These are phyloP conservation scores for Lepidurus arcticus DNA, from an alignment of 1,140 invertebrate species.

Conservation along the genomic window DNA sequence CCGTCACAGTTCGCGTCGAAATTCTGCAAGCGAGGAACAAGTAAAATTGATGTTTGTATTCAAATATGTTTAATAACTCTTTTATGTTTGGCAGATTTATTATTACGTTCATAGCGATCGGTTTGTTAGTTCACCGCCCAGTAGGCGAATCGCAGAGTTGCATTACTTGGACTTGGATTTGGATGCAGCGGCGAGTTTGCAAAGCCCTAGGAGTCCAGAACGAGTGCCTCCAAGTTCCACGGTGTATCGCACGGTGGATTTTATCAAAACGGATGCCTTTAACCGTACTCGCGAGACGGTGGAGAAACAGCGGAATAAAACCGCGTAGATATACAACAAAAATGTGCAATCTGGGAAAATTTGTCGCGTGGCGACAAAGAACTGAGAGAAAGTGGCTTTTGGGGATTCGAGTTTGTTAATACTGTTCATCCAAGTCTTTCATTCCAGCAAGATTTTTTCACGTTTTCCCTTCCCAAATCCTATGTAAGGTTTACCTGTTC, in stretches of 20 bases:
- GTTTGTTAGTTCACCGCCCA: conserved; percentile 29
- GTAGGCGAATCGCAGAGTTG: conserved; percentile 45
- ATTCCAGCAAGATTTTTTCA: conserved; percentile 5
- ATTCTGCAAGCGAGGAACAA: conserved; percentile 39
- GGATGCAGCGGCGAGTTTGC: conserved; percentile 43
- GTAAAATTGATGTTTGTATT: conserved; percentile 29
- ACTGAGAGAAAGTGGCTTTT: background rate
- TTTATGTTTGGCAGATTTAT: conserved; percentile 36
- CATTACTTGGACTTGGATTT: conserved; percentile 73
- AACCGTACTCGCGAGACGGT: conserved; percentile 76
- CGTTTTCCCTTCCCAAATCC: background rate
- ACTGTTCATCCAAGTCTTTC: conserved; percentile 1
- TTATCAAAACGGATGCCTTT: conserved; percentile 83
- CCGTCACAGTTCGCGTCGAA: conserved; percentile 28
- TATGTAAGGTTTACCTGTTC: background rate
- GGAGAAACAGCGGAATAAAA: conserved; percentile 51
- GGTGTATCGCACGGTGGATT: conserved; percentile 84
- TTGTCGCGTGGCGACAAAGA: background rate
- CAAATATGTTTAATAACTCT: background rate
- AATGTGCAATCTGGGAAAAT: background rate
- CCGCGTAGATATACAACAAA: background rate
- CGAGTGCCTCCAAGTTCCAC: conserved; percentile 51
- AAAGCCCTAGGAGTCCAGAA: conserved; percentile 39
- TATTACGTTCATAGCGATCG: conserved; percentile 35
- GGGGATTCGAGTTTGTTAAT: background rate